Evolutionary conservation across 1,140 invertebrate species (phyloP), one percentile per base, ranked within the genome.

Genomic region (Tetramorium parvispinum): DNA sequence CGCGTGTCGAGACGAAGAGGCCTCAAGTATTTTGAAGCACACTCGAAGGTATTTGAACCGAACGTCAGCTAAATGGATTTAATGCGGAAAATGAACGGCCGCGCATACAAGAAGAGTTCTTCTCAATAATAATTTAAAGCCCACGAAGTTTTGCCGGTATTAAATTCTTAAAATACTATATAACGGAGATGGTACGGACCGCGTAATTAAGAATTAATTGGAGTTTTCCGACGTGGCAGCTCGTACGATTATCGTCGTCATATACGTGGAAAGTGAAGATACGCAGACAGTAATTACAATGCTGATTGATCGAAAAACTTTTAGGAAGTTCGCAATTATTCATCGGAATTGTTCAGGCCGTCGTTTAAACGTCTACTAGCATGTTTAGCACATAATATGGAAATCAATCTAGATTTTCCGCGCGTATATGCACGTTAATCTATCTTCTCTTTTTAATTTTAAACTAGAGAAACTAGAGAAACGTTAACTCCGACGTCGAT

Each of bases 181-280:
- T 73, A 73, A 83, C 73, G 68, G 73, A 24, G 13, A 59, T 43
- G 82, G 71, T 43, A 46, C 46, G 66, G 81, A 79, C 51, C 27
- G 46, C 40, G 63, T 87, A 87, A 89, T 89, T 87, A 76, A 85
- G 65, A 65, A 87, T 87, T 90, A 90, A 89, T 89, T 85, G 85
- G 70, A 81, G 61, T 85, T 87, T 86, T 79, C 83, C 88, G 85
- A 89, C 82, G 61, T 55, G 73, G 57, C 43, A 73, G 83, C 70
- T 70, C 65, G 49, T n/a, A 57, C 78, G 46, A 82, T 73, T 43
- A 79, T 77, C 65, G 5, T 40, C 75, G 53, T 81, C 81, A 57
- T 87, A 79, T 49, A 77, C 76, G 86, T 8, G n/a, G 21, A 21
- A 59, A 7, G n/a, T 49, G 65, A 5, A 21, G 76, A 40, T 68